Percentiles rank a stretch among this genome's conserved stretches.
Evolutionary conservation across 2,797 vertebrate species (phyloP).

Genomic region (Oreochromis grahami): DNA sequence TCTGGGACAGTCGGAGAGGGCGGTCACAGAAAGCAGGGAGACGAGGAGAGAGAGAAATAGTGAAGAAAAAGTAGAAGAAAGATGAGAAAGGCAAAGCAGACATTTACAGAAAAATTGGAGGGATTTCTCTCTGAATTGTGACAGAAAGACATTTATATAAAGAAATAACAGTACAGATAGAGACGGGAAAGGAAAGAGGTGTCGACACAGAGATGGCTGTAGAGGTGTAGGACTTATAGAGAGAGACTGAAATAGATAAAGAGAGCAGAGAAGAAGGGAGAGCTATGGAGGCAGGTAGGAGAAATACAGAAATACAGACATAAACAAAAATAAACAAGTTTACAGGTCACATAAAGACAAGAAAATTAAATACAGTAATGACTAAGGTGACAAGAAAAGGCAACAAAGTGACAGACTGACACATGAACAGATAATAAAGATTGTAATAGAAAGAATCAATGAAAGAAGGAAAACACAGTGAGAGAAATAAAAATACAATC

Average conservation of each 20-base stretch:
- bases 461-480: background rate
- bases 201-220: background rate
- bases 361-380: background rate
- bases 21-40: background rate
- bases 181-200: background rate
- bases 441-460: background rate
- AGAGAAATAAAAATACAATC: background rate
- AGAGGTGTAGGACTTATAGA: background rate
- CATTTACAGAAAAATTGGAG: background rate
- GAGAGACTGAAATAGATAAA: background rate
- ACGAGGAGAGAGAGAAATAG: background rate
- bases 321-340: background rate
- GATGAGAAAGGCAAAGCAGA: background rate
- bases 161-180: background rate
- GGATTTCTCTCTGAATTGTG: background rate
- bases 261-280: background rate
- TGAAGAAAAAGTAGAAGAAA: background rate
- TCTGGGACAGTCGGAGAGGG: background rate
- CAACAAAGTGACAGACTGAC: background rate
- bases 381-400: background rate
- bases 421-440: background rate
- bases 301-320: background rate
- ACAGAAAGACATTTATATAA: background rate
- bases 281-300: background rate
- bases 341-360: background rate